Conservation (phyloP, 2,888 invertebrate species). For the Slavum lentiscoides region DNA sequence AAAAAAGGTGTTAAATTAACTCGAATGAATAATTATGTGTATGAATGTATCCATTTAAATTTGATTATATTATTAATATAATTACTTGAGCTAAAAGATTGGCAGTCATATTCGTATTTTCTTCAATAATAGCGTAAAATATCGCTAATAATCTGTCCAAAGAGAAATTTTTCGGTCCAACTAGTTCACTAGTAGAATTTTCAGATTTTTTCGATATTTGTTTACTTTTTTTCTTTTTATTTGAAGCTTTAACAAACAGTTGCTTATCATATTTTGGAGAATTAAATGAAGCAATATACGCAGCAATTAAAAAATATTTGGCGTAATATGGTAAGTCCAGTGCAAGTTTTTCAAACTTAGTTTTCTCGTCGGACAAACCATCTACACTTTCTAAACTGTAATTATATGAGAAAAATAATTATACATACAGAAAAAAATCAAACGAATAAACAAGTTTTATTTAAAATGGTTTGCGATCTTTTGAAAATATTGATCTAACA, state of each 20-base stretch:
- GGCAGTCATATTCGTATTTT: slow-evolving; percentile 81
- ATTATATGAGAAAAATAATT: slow-evolving; percentile 3
- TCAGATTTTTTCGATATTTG: slow-evolving; percentile 62
- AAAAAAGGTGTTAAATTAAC: background rate
- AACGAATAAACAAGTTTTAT: too few relatives aligned
- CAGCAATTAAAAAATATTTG: slow-evolving; percentile 85
- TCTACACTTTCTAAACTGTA: slow-evolving; percentile 30
- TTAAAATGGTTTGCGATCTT: too few relatives aligned
- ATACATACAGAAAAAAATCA: background rate
- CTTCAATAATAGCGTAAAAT: slow-evolving; percentile 78
- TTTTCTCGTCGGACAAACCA: slow-evolving; percentile 20
- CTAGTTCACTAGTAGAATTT: slow-evolving; percentile 67
- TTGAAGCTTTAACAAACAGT: slow-evolving; percentile 80
- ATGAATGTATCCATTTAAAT: background rate
- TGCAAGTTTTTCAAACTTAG: slow-evolving; percentile 27
- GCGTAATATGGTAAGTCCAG: slow-evolving; percentile 85
- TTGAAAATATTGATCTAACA: too few relatives aligned
- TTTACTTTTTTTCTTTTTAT: slow-evolving; percentile 72
- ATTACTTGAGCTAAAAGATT: slow-evolving; percentile 77
- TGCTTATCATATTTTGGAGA: slow-evolving; percentile 85
- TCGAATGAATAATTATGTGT: background rate
- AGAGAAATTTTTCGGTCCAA: slow-evolving; percentile 83
- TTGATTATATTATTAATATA: background rate
- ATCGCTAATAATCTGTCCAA: slow-evolving; percentile 83
- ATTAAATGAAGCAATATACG: slow-evolving; percentile 91